A percentile compares a stretch with the other conserved stretches of the same genome.
These are phyloP conservation scores for Pachymerium ferrugineum DNA, from an alignment of 2,888 invertebrate genomes.

Conservation along the genomic window DNA sequence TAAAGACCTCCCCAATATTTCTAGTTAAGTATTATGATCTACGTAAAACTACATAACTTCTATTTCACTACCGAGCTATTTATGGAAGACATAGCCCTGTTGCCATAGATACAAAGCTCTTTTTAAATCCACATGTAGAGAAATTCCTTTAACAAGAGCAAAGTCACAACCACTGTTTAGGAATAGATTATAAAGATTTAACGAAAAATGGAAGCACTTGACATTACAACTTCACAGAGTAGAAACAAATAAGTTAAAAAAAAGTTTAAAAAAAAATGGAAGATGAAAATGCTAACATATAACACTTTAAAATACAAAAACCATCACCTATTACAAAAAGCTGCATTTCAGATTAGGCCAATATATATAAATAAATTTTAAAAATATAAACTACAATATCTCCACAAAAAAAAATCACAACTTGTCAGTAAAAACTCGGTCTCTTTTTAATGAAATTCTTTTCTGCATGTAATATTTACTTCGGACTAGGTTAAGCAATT, in stretches of 20 bases:
- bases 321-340: not conserved
- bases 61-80: slow-evolving; percentile 5
- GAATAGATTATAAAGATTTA: slow-evolving; percentile 13
- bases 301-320: not conserved
- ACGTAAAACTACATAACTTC: not conserved
- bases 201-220: not conserved
- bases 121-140: not conserved
- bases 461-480: too few relatives aligned
- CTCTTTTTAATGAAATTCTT: too few relatives aligned
- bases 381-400: not conserved
- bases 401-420: not conserved
- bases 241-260: too few relatives aligned
- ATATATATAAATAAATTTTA: not conserved
- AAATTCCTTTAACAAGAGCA: not conserved
- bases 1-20: not conserved
- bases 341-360: not conserved
- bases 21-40: not conserved
- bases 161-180: slow-evolving; percentile 9
- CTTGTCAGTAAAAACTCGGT: too few relatives aligned
- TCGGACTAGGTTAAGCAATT: too few relatives aligned
- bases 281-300: not conserved
- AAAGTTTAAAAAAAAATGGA: not conserved
- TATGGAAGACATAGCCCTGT: slow-evolving; percentile 8
- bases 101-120: slow-evolving; percentile 7
- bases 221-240: not conserved